A percentile compares a stretch with the other conserved stretches of the same genome.
Conservation (phyloP, 92 coral and sea anemone species). For the Zoanthus gigantus region DNA sequence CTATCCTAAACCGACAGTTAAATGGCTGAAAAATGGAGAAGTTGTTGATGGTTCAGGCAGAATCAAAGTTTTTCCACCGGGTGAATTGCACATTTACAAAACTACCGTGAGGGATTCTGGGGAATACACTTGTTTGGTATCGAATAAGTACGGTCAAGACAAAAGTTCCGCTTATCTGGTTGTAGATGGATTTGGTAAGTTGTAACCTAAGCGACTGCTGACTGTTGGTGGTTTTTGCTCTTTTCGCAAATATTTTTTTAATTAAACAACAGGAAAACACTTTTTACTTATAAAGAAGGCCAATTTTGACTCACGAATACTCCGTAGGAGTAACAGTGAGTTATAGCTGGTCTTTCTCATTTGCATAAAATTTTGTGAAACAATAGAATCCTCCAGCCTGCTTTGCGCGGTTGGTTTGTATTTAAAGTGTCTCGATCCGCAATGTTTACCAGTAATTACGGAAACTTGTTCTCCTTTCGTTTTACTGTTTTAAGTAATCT, state of each 20-base stretch:
- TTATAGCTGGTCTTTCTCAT: no score
- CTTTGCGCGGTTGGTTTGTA: no score
- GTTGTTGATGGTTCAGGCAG: slow-evolving; percentile 21
- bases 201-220: neutral
- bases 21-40: slow-evolving; percentile 68
- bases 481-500: no score
- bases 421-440: no score
- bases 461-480: no score
- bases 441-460: no score
- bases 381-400: no score
- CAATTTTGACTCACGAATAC: no score
- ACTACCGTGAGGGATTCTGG: slow-evolving; percentile 69
- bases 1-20: slow-evolving; percentile 51
- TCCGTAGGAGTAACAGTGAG: no score
- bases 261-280: neutral
- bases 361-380: no score
- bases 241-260: neutral
- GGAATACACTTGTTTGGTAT: slow-evolving; percentile 73
- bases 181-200: slow-evolving; percentile 82
- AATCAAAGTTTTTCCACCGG: neutral
- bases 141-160: slow-evolving; percentile 60
- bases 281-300: no score
- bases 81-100: slow-evolving; percentile 29
- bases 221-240: no score
- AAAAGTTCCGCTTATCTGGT: slow-evolving; percentile 60